Conservation (phyloP, 2,888 invertebrate species). For the Tuta absoluta region DNA sequence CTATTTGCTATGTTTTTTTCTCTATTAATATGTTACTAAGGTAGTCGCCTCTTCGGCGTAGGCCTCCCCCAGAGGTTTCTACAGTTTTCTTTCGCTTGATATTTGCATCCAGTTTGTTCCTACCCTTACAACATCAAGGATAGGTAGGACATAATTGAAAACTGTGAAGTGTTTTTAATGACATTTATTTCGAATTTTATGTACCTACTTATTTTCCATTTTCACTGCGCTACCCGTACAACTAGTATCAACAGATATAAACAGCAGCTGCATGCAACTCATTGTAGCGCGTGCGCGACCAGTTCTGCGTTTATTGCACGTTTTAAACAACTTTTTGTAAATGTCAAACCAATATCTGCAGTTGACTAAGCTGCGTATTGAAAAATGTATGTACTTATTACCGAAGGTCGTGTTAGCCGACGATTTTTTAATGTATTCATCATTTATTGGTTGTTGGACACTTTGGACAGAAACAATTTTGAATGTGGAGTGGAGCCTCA, state of each 20-base stretch:
- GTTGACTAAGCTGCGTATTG: slow-evolving; percentile 3
- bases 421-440: slow-evolving; percentile 8
- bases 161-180: not conserved
- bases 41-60: too few species aligned
- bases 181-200: not conserved
- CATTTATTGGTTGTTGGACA: slow-evolving; percentile 6
- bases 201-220: not conserved
- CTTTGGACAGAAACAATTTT: slow-evolving; percentile 1
- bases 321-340: slow-evolving; percentile 9
- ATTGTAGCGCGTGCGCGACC: slow-evolving; percentile 13
- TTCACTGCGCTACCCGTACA: not conserved
- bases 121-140: too few species aligned
- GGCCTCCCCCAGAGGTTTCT: too few species aligned
- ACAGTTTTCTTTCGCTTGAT: too few species aligned
- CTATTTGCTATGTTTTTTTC: too few species aligned
- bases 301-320: slow-evolving; percentile 14
- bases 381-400: slow-evolving; percentile 10
- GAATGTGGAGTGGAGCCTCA: not conserved
- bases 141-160: not conserved
- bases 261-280: slow-evolving; percentile 2
- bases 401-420: slow-evolving; percentile 5
- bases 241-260: not conserved
- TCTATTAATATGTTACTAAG: too few species aligned
- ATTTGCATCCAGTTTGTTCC: too few species aligned
- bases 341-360: slow-evolving; percentile 8